Evolutionary conservation across 64 coral and sea anemone species (phyloP).

Genomic region (Catalaphyllia jardinei): DNA sequence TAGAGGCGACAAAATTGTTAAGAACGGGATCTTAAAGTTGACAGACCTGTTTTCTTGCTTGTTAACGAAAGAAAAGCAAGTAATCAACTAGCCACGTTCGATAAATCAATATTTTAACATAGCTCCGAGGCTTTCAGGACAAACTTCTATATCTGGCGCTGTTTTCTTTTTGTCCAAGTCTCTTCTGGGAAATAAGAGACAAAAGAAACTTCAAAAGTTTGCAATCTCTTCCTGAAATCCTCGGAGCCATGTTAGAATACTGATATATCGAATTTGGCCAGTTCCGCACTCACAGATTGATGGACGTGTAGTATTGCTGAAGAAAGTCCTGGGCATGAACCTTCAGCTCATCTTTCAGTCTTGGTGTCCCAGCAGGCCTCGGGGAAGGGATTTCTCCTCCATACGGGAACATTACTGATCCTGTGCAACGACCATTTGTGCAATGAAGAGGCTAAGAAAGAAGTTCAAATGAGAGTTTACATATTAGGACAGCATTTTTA

Average conservation of each 20-base stretch:
- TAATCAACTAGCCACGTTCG: too few species aligned
- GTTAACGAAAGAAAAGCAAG: too few species aligned
- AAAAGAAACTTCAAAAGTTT: not conserved
- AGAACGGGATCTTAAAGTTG: too few species aligned
- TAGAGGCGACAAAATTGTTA: not conserved
- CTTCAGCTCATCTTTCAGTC: not conserved
- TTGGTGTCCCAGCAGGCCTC: slow-evolving; percentile 9
- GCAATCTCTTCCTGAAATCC: not conserved
- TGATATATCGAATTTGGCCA: not conserved
- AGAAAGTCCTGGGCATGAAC: slow-evolving; percentile 26
- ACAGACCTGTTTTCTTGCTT: too few species aligned
- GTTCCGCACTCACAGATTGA: not conserved
- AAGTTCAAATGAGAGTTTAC: not conserved
- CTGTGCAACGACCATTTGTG: slow-evolving; percentile 34
- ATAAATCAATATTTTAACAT: too few species aligned
- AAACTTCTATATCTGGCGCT: too few species aligned
- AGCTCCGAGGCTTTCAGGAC: too few species aligned
- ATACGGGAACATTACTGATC: slow-evolving; percentile 25
- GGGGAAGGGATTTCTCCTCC: slow-evolving; percentile 28
- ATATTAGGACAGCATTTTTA: not conserved
- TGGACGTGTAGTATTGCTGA: slow-evolving; percentile 13
- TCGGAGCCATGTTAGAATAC: not conserved
- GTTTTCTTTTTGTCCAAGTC: too few species aligned
- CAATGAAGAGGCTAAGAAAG: slow-evolving; percentile 12
- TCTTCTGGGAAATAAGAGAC: too few species aligned